Evolutionary conservation across 1,140 invertebrate species (phyloP), one percentile per base, ranked within the genome.

Genomic region (Rhopalosiphum padi): DNA sequence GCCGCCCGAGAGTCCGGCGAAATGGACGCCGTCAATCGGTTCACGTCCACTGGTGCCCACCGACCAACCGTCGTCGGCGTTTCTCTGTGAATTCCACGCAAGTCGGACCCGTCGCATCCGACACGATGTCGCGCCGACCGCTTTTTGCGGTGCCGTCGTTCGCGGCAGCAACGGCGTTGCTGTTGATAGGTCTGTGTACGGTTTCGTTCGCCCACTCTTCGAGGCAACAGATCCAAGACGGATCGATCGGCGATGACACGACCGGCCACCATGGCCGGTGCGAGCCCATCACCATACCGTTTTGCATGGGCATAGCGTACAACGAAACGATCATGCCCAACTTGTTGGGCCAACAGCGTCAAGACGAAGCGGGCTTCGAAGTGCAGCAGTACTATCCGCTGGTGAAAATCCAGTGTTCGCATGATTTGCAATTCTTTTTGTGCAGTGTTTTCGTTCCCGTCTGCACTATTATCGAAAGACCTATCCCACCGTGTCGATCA

Each of bases 321-420:
- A 99, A 99, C 95, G 96, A 97, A 95, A 99, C 99, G 1, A 99
- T 99, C 93, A 98, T 99, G 97, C 99, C 99, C 8, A 99, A 99
- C 96, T 95, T 99, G 55, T 96, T 99, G 94, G 97, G 98, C 92
- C 99, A 99, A 94, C 97, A 97, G 91, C 99, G 97, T 94, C 99
- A 99, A 95, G 98, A 99, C 94, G 99, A 99, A 94, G 99, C 99
- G 37, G 98, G 98, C 2, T 95, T 98, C 90, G 98, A 99, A 94
- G 97, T 99, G 0, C 98, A 99, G 95, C 98, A 99, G 95, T 99
- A 98, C 95, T 98, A 98, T 93, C 98, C 99, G 6, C 95, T 99
- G n/a, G 97, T 99, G 2, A 99, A 99, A 96, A 97, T 99, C 9
- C 97, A 98, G 94, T 99, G 99, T 95, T 99, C 98, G 94, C 97